These are phyloP conservation scores for Troides oblongomaculatus DNA, from an alignment of 2,888 invertebrate species.

Conservation along the genomic window DNA sequence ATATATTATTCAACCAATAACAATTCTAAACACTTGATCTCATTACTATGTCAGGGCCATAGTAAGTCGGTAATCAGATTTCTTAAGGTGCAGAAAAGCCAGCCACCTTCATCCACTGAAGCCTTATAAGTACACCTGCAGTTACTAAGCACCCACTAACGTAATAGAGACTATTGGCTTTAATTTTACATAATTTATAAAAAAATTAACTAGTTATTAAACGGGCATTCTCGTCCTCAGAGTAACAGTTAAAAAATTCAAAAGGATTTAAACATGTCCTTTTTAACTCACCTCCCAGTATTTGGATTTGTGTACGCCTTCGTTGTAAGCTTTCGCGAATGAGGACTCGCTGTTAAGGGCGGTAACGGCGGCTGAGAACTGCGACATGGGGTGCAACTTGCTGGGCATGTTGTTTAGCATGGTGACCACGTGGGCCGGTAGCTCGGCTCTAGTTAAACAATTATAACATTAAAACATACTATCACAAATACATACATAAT, in stretches of 20 bases:
- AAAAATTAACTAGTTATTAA: background rate
- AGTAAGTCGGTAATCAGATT: background rate
- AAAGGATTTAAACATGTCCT: background rate
- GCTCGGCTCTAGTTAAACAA: conserved; percentile 83
- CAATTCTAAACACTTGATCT: background rate
- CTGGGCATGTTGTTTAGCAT: conserved; percentile 95
- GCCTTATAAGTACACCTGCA: conserved; percentile 3
- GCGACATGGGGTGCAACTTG: conserved; percentile 96
- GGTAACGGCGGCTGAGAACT: conserved; percentile 94
- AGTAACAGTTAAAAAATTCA: background rate
- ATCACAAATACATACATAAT: no score
- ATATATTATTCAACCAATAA: no score
- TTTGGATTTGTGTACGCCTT: conserved; percentile 92
- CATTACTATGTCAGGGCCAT: background rate
- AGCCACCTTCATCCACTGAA: background rate
- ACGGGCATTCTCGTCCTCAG: background rate
- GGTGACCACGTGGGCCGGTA: conserved; percentile 95
- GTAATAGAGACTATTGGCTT: background rate
- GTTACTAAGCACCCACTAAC: background rate
- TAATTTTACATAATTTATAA: background rate
- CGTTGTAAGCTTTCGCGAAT: conserved; percentile 93
- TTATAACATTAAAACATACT: background rate
- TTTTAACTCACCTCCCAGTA: conserved; percentile 88
- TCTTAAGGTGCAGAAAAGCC: background rate
- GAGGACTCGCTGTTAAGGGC: conserved; percentile 95